phyloP scores from a whole-genome alignment of 2,113 vertebrate species.

The Alouatta palliata region DNA sequence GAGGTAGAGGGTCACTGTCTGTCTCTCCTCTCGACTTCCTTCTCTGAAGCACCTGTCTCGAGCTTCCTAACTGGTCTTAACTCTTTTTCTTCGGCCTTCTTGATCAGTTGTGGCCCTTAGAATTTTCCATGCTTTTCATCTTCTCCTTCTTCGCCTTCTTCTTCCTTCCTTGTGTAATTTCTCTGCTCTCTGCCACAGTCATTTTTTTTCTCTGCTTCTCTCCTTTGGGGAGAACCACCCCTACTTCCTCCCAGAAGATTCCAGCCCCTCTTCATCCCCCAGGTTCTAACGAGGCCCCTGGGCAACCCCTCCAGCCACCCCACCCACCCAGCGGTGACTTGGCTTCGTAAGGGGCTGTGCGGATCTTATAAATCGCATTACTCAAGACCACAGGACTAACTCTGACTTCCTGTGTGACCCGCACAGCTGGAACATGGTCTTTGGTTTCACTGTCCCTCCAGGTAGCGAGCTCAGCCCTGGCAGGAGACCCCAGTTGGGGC shows the following conservation, averaged over 20 bases:
- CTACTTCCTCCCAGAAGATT: neutral
- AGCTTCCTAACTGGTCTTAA: neutral
- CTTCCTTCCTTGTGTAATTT: neutral
- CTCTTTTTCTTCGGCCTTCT: fast-evolving
- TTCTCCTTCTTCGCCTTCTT: fast-evolving
- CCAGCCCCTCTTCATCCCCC: neutral
- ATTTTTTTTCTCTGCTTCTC: neutral
- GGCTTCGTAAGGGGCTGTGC: fast-evolving
- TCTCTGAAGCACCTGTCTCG: neutral
- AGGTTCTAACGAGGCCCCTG: fast-evolving
- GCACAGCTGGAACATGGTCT: neutral
- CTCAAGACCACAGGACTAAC: neutral
- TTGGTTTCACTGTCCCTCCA: neutral
- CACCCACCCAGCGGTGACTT: fast-evolving
- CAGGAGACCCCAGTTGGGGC: neutral
- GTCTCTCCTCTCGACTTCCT: neutral
- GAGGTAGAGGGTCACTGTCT: fast-evolving
- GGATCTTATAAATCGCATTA: fast-evolving
- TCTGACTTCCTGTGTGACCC: neutral
- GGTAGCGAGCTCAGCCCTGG: neutral
- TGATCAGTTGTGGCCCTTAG: neutral
- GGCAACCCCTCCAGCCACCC: neutral
- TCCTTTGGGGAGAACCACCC: too few relatives aligned
- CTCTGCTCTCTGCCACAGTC: neutral
- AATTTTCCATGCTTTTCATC: neutral